phyloP scores from a whole-genome alignment of 2,797 vertebrate species.

The Pantherophis vulpinus region DNA sequence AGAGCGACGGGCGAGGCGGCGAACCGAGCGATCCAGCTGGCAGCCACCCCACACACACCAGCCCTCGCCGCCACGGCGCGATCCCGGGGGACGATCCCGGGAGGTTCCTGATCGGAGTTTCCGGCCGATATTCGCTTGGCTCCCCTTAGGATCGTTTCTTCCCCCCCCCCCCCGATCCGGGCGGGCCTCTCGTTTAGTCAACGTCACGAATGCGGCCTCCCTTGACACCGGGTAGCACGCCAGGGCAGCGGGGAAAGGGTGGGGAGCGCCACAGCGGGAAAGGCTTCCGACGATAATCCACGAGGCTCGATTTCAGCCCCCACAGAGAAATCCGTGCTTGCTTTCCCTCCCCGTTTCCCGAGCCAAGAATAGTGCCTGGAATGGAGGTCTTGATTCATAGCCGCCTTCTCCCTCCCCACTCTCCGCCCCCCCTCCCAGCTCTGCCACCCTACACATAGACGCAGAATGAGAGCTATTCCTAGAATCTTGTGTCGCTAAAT shows the following conservation, averaged over 20 bases:
- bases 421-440: background rate
- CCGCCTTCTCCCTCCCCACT: background rate
- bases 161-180: background rate
- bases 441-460: background rate
- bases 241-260: background rate
- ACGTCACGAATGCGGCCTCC: constrained; percentile 1
- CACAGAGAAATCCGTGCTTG: background rate
- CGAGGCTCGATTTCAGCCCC: background rate
- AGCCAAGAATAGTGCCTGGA: constrained; percentile 16
- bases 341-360: background rate
- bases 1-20: background rate
- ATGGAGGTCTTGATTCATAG: constrained; percentile 23
- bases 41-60: background rate
- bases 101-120: background rate
- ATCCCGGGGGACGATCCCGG: background rate
- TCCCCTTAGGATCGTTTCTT: background rate
- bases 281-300: background rate
- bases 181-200: background rate
- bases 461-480: constrained; percentile 26
- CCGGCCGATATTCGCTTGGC: background rate
- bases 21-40: background rate
- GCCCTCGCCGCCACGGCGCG: too few relatives aligned
- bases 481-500: background rate
- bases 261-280: too few relatives aligned
- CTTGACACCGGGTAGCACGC: background rate